Evolutionary conservation across 2,888 invertebrate genomes (phyloP).

Genomic region (Hesperia comma): DNA sequence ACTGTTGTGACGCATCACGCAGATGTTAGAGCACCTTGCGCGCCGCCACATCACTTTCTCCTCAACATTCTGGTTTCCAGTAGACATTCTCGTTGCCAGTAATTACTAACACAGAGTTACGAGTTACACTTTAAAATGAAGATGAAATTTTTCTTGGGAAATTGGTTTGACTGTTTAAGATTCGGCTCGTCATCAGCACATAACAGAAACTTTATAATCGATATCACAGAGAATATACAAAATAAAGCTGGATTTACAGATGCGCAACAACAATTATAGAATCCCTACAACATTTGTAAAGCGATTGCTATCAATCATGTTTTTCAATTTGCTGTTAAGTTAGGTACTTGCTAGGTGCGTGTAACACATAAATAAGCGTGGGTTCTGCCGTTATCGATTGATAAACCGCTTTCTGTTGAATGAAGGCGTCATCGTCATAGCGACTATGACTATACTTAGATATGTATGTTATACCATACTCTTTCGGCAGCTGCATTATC

Average conservation of each 20-base stretch:
- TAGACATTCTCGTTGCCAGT: constrained; percentile 4
- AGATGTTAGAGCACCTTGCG: background rate
- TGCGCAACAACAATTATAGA: too few species aligned
- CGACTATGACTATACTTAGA: background rate
- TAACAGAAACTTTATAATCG: too few species aligned
- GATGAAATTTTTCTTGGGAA: background rate
- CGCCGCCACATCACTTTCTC: constrained; percentile 37
- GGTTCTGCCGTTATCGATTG: constrained; percentile 45
- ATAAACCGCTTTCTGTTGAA: constrained; percentile 48
- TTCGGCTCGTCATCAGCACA: too few species aligned
- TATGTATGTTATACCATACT: background rate
- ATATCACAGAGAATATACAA: too few species aligned
- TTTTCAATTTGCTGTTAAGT: background rate
- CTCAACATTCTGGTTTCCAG: constrained; percentile 30
- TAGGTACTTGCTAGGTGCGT: background rate
- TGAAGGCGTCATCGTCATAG: constrained; percentile 19
- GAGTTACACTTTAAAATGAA: background rate
- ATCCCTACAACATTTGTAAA: background rate
- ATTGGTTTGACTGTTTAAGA: too few species aligned
- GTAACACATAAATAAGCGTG: background rate
- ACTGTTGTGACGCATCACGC: too few species aligned
- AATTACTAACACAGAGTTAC: background rate
- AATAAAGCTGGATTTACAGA: too few species aligned
- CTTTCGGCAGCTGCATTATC: background rate
- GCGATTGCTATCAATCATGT: constrained; percentile 18